These are phyloP conservation scores for Bungarus multicinctus DNA, from an alignment of 2,113 vertebrate species.

Conservation along the genomic window DNA sequence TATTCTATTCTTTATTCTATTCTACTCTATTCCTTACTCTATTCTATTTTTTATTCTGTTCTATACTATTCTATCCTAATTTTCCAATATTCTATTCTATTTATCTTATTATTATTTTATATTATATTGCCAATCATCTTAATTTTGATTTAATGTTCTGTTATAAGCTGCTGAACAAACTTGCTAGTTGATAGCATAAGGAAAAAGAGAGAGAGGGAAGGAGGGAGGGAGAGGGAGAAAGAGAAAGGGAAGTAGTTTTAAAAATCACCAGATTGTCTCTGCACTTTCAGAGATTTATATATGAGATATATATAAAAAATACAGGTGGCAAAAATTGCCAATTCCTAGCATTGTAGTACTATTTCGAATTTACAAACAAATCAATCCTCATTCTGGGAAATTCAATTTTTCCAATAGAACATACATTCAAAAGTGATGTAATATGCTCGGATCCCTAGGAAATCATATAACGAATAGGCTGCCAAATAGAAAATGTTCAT, in stretches of 20 bases:
- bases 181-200: neutral
- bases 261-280: neutral
- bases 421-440: constrained; percentile 35
- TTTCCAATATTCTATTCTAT: too few species aligned
- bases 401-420: neutral
- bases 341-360: constrained; percentile 40
- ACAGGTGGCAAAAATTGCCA: constrained; percentile 24
- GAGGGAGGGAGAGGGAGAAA: neutral
- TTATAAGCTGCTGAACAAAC: neutral
- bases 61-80: too few species aligned
- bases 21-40: too few species aligned
- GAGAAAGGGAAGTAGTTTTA: neutral
- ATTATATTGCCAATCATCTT: neutral
- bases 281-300: neutral
- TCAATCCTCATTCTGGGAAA: constrained; percentile 29
- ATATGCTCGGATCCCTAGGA: neutral
- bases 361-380: constrained; percentile 19
- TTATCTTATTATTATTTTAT: too few species aligned
- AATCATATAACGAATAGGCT: neutral
- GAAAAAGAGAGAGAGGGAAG: neutral
- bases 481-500: neutral
- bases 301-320: neutral
- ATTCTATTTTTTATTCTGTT: too few species aligned
- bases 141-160: neutral
- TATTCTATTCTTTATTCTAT: too few species aligned